Conservation (phyloP, 2,113 vertebrate species). For the Entelurus aequoreus region DNA sequence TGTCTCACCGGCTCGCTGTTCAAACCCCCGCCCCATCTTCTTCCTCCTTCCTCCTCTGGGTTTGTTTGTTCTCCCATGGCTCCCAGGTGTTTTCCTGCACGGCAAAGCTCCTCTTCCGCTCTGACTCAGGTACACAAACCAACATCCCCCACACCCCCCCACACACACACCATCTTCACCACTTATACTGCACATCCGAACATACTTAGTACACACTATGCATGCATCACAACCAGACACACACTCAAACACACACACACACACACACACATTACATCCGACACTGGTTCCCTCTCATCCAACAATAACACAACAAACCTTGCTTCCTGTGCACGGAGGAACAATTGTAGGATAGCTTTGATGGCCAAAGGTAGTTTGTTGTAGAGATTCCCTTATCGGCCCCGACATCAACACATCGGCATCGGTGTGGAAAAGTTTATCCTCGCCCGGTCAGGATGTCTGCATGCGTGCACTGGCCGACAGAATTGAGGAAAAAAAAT, state of each 20-base stretch:
- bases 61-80: conserved; percentile 64
- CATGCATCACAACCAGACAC: background rate
- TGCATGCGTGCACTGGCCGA: conserved; percentile 22
- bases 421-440: conserved; percentile 26
- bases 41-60: conserved; percentile 56
- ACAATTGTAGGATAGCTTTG: conserved; percentile 78
- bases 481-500: background rate
- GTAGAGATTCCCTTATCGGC: conserved; percentile 49
- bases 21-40: conserved; percentile 45
- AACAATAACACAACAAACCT: conserved; percentile 74
- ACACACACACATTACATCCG: conserved; percentile 8
- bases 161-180: too few species aligned
- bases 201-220: conserved; percentile 3
- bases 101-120: conserved; percentile 51
- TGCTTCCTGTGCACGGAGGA: conserved; percentile 66
- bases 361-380: conserved; percentile 60
- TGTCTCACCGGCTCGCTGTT: too few species aligned
- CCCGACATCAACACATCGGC: conserved; percentile 41
- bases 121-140: conserved; percentile 62
- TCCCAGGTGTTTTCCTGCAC: conserved; percentile 71
- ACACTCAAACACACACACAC: conserved; percentile 5
- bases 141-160: too few species aligned
- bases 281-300: conserved; percentile 55
- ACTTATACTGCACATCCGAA: background rate
- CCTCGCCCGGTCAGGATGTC: conserved; percentile 26